Percentiles rank a stretch among this genome's conserved stretches.
phyloP scores from a whole-genome alignment of 2,888 invertebrate species.

The Nasonia oneida region DNA sequence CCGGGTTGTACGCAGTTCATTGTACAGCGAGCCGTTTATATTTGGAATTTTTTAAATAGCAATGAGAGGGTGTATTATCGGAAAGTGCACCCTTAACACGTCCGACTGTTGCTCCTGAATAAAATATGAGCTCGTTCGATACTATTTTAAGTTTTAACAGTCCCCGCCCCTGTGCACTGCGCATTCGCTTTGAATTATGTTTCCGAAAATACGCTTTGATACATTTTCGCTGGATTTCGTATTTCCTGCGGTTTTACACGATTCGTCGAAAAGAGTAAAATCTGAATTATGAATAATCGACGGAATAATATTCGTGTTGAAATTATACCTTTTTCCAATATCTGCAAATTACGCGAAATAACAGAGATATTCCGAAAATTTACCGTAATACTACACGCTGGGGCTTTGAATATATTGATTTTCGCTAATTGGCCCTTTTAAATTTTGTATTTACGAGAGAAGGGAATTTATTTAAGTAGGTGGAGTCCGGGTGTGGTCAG shows the following conservation, averaged over 20 bases:
- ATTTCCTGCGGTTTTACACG: not conserved
- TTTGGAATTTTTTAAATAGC: conserved; percentile 7
- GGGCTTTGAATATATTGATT: too few species aligned
- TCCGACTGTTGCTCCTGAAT: conserved; percentile 7
- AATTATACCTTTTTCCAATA: not conserved
- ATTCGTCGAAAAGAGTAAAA: not conserved
- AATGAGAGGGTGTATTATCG: not conserved
- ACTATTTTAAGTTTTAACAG: conserved; percentile 15
- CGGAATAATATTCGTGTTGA: not conserved
- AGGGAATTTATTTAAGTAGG: not conserved
- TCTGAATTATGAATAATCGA: not conserved
- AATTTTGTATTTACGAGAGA: too few species aligned
- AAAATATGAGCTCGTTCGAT: not conserved
- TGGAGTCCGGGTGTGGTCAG: not conserved
- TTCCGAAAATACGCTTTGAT: not conserved
- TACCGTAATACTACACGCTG: not conserved
- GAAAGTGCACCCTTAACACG: not conserved
- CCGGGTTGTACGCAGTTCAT: conserved; percentile 5
- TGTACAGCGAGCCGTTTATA: not conserved
- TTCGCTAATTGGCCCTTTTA: too few species aligned
- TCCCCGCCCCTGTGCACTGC: too few species aligned
- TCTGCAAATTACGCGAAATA: not conserved
- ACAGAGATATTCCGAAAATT: not conserved
- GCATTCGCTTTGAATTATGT: not conserved
- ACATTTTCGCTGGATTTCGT: not conserved